Percentiles rank a stretch among this genome's conserved stretches.
Evolutionary conservation across 2,888 invertebrate genomes (phyloP).

Genomic region (Eustalomyia histrio): DNA sequence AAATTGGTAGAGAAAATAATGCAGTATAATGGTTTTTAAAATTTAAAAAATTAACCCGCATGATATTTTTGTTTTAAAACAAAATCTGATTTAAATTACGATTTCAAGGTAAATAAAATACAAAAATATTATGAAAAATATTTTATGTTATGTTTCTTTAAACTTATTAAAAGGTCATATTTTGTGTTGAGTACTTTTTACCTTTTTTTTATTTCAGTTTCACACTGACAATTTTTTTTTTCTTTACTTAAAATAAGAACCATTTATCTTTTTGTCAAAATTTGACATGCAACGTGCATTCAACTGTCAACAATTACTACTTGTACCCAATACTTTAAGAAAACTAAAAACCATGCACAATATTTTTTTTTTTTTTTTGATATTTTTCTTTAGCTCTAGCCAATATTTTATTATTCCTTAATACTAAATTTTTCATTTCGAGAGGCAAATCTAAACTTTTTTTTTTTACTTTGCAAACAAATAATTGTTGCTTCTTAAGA

Average conservation of each 20-base stretch:
- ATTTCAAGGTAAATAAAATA: slow-evolving; percentile 27
- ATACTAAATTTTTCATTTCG: slow-evolving; percentile 1
- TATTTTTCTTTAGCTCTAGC: slow-evolving; percentile 2
- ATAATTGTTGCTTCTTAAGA: slow-evolving; percentile 58
- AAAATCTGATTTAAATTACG: slow-evolving; percentile 38
- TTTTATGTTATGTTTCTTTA: slow-evolving; percentile 11
- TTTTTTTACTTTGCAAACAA: slow-evolving; percentile 19
- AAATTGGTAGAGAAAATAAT: slow-evolving; percentile 8
- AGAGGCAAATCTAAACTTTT: slow-evolving; percentile 44
- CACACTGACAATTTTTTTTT: slow-evolving; percentile 52
- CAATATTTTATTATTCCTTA: background rate
- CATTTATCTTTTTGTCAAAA: slow-evolving; percentile 68
- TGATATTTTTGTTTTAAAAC: slow-evolving; percentile 24
- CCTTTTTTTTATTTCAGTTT: slow-evolving; percentile 7
- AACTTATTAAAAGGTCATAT: slow-evolving; percentile 57
- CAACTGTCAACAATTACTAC: slow-evolving; percentile 77
- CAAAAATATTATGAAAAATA: slow-evolving; percentile 15
- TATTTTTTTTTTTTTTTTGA: background rate
- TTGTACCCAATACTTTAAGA: slow-evolving; percentile 57
- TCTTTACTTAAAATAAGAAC: slow-evolving; percentile 54
- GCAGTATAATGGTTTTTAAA: background rate
- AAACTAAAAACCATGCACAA: slow-evolving; percentile 13
- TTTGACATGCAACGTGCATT: slow-evolving; percentile 77
- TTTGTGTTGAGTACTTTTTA: slow-evolving; percentile 16
- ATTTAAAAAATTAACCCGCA: slow-evolving; percentile 29